Evolutionary conservation across 2,888 invertebrate genomes (phyloP).

Genomic region (Oxyscelio sp.): DNA sequence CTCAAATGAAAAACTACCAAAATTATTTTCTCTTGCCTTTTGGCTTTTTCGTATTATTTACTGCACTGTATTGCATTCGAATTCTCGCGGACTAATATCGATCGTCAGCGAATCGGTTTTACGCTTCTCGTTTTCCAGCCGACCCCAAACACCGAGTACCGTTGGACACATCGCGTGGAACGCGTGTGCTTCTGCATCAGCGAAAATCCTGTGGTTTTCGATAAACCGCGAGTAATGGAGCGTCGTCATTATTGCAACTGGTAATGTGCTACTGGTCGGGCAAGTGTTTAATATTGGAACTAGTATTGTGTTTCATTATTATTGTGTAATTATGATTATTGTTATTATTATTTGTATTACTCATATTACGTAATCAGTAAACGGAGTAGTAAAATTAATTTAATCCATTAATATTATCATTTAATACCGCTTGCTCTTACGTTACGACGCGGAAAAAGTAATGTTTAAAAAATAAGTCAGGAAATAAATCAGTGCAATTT

Average conservation of each 20-base stretch:
- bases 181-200: conserved; percentile 76
- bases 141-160: conserved; percentile 57
- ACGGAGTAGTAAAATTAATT: conserved; percentile 52
- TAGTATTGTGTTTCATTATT: conserved; percentile 67
- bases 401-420: conserved; percentile 21
- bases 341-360: conserved; percentile 59
- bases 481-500: conserved; percentile 35
- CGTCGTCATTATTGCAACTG: conserved; percentile 84
- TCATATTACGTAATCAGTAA: conserved; percentile 42
- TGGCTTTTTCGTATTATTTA: conserved; percentile 75
- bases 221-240: conserved; percentile 84
- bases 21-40: conserved; percentile 67
- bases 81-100: conserved; percentile 69
- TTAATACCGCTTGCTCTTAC: neutral
- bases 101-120: conserved; percentile 72
- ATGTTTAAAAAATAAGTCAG: neutral
- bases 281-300: conserved; percentile 72
- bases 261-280: conserved; percentile 77
- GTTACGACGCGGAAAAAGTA: neutral
- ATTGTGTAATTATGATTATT: conserved; percentile 68
- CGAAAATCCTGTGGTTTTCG: conserved; percentile 81
- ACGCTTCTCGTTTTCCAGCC: conserved; percentile 67
- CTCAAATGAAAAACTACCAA: neutral
- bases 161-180: conserved; percentile 73
- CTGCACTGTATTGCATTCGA: conserved; percentile 64